These are phyloP conservation scores for Carettochelys insculpta DNA, from an alignment of 2,113 vertebrate genomes.

Conservation along the genomic window DNA sequence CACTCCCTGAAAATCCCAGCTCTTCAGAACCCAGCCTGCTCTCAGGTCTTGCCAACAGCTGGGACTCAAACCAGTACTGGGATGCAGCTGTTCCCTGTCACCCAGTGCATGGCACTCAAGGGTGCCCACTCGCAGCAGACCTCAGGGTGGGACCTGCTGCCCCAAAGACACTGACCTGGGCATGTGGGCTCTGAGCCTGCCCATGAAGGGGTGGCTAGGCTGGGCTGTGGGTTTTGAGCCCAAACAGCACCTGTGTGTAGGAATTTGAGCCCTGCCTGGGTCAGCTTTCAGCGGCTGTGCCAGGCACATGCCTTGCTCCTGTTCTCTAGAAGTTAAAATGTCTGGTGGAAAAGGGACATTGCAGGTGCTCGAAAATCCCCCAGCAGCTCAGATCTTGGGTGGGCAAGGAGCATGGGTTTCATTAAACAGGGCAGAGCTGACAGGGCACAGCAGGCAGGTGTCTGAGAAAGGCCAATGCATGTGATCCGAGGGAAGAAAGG, in stretches of 20 bases:
- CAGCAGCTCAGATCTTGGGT: not conserved
- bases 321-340: not conserved
- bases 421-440: not conserved
- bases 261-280: not conserved
- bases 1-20: not conserved
- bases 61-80: not conserved
- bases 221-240: not conserved
- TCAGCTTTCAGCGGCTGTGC: not conserved
- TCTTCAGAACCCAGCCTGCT: not conserved
- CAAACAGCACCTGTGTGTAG: not conserved
- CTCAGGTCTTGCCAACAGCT: not conserved
- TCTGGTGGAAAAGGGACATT: too few species aligned
- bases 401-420: not conserved
- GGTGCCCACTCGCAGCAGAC: too few species aligned
- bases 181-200: too few species aligned
- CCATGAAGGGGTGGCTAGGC: not conserved
- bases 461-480: not conserved
- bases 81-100: not conserved
- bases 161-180: too few species aligned
- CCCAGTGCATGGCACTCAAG: not conserved
- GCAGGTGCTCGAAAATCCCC: too few species aligned
- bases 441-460: too few species aligned
- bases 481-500: not conserved
- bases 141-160: not conserved
- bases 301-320: not conserved